Base-by-base conservation (phyloP, 2,888 invertebrate genomes). In the Hermaeophaga mercurialis region DNA sequence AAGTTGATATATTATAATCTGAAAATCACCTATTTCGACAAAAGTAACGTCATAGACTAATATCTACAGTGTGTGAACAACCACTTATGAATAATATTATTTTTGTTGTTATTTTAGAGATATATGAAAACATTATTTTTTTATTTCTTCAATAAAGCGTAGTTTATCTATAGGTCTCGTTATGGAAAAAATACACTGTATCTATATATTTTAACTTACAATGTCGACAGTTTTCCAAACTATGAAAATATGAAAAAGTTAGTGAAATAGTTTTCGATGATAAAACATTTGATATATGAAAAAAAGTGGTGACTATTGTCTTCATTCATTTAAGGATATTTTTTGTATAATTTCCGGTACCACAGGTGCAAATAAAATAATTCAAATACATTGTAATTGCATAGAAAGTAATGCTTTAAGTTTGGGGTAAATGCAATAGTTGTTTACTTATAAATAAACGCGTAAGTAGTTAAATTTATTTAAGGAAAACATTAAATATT, bases 271-370 rank as follows among this genome's bases (percentile, higher is more conserved):
- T 34, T 9, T 17, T 66, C 24, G 41, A 34, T 4, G 15, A 52
- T 11, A n/a, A 53, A 1, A 17, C 39, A 18, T 31, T 66, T 7
- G 12, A 54, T 12, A 17, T 66, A 45, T 66, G 64, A 63, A 54
- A 58, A 36, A 44, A 39, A 41, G 17, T 19, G 2, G 9, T 3
- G 19, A 24, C n/a, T n/a, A 17, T 12, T 9, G 18, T 24, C 39
- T 38, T 1, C 22, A 50, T 9, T 14, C 22, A 24, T 68, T 62
- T 61, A 39, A 65, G 38, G 59, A 68, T 44, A 71, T 80, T 55
- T 78, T 76, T 47, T 91, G 88, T 76, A 86, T 87, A 53, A 86
- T 94, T 9, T 94, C 94, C 0, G 96, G 96, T 1, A 89, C 90
- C 24, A 94, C 93, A 0, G 92, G 93, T 5, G 72, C 73, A 18